Base-by-base conservation (phyloP, 2,113 vertebrate species). In the Callithrix jacchus region DNA sequence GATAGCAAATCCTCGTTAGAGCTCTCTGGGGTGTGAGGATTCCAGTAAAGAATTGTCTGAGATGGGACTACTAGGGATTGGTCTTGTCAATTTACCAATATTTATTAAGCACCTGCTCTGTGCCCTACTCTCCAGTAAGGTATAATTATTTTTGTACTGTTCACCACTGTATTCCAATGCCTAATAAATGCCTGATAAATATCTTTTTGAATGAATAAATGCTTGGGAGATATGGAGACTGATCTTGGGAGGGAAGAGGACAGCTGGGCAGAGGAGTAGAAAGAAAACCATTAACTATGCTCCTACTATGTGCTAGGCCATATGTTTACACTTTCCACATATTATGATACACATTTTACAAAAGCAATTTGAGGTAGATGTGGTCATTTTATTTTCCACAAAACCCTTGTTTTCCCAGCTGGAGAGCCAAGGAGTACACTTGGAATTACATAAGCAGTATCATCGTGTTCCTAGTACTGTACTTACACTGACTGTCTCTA, bases 1-100 rank as follows among this genome's bases (percentile, higher is more conserved):
- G 70, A 92, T 42, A 95, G 56, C 18, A 95, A 76, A 87, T 76
- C 47, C 54, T 91, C 18, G 35, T 92, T 87, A 58, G 74, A 81
- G 45, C 14, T 70, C 89, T 87, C 42, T 82, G 25, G 49, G n/a
- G 13, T 35, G 56, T 35, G 42, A 66, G n/a, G 86, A 71, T 88
- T 96, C 56, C 37, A 32, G 71, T 73, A 18, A 14, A 86, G 70
- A 37, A 21, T 25, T 87, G 23, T 89, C 61, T 80, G 61, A 70
- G 42, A 23, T 87, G 54, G 40, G 71, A 45, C 71, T 77, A 35
- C 10, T 54, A 61, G 68, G n/a, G 32, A 83, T 52, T 87, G 83
- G 37, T 64, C 49, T 77, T 97, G 37, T 88, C 66, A 66, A 10
- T 68, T n/a, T 0, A 52, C 49, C 74, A n/a, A 74, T 89, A 68